phyloP scores from a whole-genome alignment of 2,113 vertebrate species.

The Microcebus ravelobensis region DNA sequence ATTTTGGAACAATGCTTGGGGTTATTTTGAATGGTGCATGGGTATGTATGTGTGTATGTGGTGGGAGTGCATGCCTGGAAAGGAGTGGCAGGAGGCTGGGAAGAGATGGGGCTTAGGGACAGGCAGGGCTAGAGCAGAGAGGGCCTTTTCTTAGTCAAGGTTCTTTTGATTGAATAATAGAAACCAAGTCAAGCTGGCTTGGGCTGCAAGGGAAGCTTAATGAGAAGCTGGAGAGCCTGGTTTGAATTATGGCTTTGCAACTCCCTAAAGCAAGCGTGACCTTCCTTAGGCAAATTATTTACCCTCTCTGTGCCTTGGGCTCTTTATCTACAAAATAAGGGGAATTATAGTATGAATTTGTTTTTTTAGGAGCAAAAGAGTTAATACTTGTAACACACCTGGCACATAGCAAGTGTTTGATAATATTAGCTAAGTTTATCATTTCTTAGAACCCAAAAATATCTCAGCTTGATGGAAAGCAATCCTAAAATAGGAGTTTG shows the following conservation, averaged over 20 bases:
- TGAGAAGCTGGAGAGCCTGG: not conserved
- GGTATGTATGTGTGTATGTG: too few relatives aligned
- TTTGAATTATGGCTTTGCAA: not conserved
- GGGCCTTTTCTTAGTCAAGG: not conserved
- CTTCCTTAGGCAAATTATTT: not conserved
- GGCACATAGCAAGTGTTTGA: not conserved
- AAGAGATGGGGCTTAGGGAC: not conserved
- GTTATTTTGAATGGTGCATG: not conserved
- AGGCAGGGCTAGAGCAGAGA: not conserved
- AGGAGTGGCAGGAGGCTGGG: not conserved
- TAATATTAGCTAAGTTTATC: not conserved
- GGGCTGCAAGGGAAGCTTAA: not conserved
- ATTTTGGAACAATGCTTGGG: not conserved
- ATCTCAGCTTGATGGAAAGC: not conserved
- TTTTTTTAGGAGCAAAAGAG: conserved; percentile 14
- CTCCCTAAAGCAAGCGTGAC: not conserved
- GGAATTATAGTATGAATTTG: not conserved
- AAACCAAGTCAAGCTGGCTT: not conserved
- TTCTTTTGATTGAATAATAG: not conserved
- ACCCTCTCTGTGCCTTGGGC: not conserved
- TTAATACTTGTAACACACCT: not conserved
- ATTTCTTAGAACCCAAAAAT: not conserved
- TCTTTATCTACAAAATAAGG: conserved; percentile 3
- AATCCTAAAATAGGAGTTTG: not conserved
- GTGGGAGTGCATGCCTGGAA: not conserved